Conservation (phyloP, 2,797 vertebrate species). For the Gymnoscopelus braueri region DNA sequence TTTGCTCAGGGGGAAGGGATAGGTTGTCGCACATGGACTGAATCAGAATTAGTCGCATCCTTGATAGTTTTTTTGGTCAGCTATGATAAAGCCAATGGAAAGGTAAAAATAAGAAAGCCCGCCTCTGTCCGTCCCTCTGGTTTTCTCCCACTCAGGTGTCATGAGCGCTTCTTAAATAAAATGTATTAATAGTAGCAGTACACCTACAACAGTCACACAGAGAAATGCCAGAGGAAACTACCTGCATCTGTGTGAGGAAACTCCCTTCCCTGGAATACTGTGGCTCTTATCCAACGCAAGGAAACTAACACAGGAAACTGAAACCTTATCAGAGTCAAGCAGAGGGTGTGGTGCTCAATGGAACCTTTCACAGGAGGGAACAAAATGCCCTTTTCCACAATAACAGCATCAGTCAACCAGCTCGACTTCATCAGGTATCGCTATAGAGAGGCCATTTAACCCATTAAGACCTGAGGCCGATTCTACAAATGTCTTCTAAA, state of each 20-base stretch:
- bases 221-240: neutral
- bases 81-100: neutral
- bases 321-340: neutral
- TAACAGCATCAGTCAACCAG: conserved; percentile 3
- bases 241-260: neutral
- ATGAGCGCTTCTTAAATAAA: too few relatives aligned
- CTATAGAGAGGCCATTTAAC: neutral
- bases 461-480: too few relatives aligned
- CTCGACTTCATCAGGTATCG: neutral
- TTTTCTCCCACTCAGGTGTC: too few relatives aligned
- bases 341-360: neutral
- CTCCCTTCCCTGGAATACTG: neutral
- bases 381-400: conserved; percentile 4
- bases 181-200: too few relatives aligned
- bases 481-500: too few relatives aligned
- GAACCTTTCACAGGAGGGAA: neutral
- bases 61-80: neutral
- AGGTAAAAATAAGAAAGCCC: too few relatives aligned
- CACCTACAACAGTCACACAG: neutral
- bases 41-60: neutral
- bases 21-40: neutral
- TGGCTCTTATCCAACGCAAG: neutral
- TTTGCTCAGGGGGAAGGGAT: neutral
- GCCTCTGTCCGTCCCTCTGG: too few relatives aligned
- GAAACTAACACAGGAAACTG: neutral